Evolutionary conservation across 1,140 invertebrate genomes (phyloP).

Genomic region (Hycleus cichorii): DNA sequence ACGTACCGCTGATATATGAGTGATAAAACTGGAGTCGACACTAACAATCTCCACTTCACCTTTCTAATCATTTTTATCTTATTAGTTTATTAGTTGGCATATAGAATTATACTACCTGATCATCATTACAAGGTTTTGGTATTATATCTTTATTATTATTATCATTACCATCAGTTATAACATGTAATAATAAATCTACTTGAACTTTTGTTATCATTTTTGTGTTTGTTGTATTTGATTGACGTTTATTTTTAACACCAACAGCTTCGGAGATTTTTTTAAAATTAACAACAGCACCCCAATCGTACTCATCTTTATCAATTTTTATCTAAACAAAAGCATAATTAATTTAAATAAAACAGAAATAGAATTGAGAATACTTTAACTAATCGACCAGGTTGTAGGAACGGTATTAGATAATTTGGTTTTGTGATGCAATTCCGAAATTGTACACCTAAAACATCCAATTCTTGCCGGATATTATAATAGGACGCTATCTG

Average conservation of each 20-base stretch:
- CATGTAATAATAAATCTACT: constrained; percentile 76
- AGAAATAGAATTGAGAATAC: constrained; percentile 49
- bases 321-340: constrained; percentile 65
- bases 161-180: constrained; percentile 47
- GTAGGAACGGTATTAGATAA: constrained; percentile 88
- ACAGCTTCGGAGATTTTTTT: constrained; percentile 57
- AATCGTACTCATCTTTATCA: constrained; percentile 83
- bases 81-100: not conserved
- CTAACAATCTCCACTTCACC: constrained; percentile 89
- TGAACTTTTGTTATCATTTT: constrained; percentile 52
- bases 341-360: constrained; percentile 40
- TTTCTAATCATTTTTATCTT: constrained; percentile 37
- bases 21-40: constrained; percentile 72
- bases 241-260: constrained; percentile 39
- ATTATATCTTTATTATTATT: constrained; percentile 48
- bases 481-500: constrained; percentile 78
- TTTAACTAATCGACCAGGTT: constrained; percentile 87
- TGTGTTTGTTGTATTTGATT: constrained; percentile 51
- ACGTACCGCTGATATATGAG: constrained; percentile 82
- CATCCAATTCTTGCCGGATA: constrained; percentile 73
- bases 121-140: constrained; percentile 57
- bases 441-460: constrained; percentile 65
- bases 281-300: constrained; percentile 93
- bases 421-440: constrained; percentile 76
- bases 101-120: constrained; percentile 42